Base-by-base conservation (phyloP, 2,797 vertebrate genomes). In the Thaleichthys pacificus region DNA sequence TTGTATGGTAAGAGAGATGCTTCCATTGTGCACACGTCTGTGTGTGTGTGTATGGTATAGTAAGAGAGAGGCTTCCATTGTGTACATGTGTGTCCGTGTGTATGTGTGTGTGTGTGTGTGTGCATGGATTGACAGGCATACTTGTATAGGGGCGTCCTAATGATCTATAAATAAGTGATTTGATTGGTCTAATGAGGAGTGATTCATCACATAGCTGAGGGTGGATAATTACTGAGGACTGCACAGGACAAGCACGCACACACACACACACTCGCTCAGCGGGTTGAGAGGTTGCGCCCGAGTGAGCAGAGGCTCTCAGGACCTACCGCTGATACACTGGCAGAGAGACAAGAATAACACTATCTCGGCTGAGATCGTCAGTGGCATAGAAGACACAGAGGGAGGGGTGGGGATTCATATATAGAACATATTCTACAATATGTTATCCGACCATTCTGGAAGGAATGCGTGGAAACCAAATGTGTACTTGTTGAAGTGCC, bases 121-220 rank as follows among this genome's bases (percentile, higher is more conserved):
- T 70, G 32, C 19, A 4, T 49, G n/a, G 60, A 61, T 51, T 76
- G 68, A 65, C 42, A 66, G 24, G 35, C 66, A 47, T 42, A 61
- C 66, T 24, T 68, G 70, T 70, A 75, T 77, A 68, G 68, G 64
- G 81, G 80, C 78, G 74, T 87, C 77, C 80, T 81, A 85, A 88
- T 86, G 67, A 78, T 84, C 84, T 86, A 84, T 84, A 86, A 88
- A 89, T 88, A 87, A 83, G 83, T 82, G 60, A 74, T 82, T 74
- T 80, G 83, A 84, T 88, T 86, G 80, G 77, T 81, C 78, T 87
- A 85, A 88, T 86, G 78, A 81, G 64, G 68, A 81, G 74, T 82
- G 78, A 86, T 82, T 86, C 75, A 84, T 81, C 63, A 54, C 76
- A 74, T 79, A 71, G 61, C 72, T 65, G 67, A 82, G 75, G 78